Conservation (phyloP, 2,113 vertebrate genomes). For the Calypte anna region DNA sequence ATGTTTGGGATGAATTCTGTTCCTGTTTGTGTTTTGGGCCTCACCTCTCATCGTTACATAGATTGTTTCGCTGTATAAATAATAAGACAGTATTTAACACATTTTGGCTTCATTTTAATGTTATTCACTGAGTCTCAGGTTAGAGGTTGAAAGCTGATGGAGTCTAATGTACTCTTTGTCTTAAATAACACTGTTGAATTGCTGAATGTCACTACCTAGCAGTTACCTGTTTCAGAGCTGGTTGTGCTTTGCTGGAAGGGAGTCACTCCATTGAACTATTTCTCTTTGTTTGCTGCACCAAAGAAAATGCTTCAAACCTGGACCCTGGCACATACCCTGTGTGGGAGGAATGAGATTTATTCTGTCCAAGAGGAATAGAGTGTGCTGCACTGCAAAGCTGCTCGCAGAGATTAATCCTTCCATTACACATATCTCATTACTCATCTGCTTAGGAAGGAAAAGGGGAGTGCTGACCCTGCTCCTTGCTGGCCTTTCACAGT, state of each 20-base stretch:
- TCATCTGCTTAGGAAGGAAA: background rate
- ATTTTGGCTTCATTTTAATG: background rate
- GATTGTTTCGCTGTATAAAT: background rate
- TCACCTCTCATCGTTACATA: background rate
- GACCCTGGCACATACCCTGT: background rate
- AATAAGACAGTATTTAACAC: background rate
- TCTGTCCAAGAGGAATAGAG: background rate
- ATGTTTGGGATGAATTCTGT: background rate
- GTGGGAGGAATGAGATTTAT: background rate
- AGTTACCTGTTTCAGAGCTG: background rate
- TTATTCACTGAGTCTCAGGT: background rate
- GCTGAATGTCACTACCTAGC: background rate
- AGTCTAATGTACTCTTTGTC: background rate
- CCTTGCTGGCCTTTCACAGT: background rate
- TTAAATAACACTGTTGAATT: background rate
- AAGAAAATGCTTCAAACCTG: background rate
- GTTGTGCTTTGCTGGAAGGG: background rate
- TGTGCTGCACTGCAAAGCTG: background rate
- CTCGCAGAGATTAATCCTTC: background rate
- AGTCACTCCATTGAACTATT: accelerated
- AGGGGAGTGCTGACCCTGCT: background rate
- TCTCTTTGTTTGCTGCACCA: background rate
- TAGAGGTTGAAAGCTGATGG: background rate
- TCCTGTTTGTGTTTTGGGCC: background rate
- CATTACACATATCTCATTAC: background rate